Evolutionary conservation across 1,140 invertebrate species (phyloP).

Genomic region (Drosophila jambulina): DNA sequence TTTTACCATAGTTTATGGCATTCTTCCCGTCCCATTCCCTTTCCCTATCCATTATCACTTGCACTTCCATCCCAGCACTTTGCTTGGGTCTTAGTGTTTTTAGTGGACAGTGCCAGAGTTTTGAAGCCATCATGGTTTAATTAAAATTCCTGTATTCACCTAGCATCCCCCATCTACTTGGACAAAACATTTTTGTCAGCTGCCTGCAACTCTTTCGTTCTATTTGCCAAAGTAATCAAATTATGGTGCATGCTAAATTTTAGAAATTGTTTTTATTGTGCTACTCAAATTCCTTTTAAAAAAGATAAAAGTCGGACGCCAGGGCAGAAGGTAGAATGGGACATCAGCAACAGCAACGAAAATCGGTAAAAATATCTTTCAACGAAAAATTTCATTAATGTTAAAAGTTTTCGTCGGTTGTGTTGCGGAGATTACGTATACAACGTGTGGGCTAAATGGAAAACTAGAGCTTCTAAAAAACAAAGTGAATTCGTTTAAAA

Average conservation of each 20-base stretch:
- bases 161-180: neutral
- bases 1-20: constrained; percentile 34
- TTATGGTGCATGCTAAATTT: constrained; percentile 35
- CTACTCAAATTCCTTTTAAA: constrained; percentile 26
- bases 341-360: neutral
- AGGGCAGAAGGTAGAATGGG: neutral
- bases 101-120: constrained; percentile 18
- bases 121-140: constrained; percentile 52
- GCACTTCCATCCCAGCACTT: constrained; percentile 18
- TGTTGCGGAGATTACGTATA: neutral
- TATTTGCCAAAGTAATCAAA: constrained; percentile 50
- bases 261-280: constrained; percentile 39
- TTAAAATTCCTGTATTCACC: constrained; percentile 72
- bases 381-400: constrained; percentile 23
- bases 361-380: constrained; percentile 9
- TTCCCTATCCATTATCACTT: neutral
- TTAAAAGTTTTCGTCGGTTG: neutral
- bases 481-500: neutral
- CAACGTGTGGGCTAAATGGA: neutral
- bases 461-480: neutral
- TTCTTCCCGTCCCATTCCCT: neutral
- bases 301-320: constrained; percentile 7
- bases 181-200: constrained; percentile 26
- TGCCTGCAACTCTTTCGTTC: constrained; percentile 19
- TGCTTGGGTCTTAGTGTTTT: constrained; percentile 13